A percentile compares a stretch with the other conserved stretches of the same genome.
These are phyloP conservation scores for Eira barbara DNA, from an alignment of 2,113 vertebrate species.

Conservation along the genomic window DNA sequence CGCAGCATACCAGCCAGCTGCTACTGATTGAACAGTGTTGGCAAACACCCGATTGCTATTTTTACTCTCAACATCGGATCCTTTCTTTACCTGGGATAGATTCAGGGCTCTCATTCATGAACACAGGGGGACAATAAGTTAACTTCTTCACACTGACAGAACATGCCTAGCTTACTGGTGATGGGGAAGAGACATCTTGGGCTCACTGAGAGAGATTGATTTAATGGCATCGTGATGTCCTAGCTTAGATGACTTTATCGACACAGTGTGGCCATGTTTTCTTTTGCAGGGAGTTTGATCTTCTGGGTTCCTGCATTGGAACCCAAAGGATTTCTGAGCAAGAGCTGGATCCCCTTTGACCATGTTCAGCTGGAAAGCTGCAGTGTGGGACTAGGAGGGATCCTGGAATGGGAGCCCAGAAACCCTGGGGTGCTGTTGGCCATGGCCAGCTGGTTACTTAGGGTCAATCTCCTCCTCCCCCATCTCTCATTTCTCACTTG, in stretches of 20 bases:
- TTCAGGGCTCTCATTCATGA: background rate
- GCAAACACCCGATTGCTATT: background rate
- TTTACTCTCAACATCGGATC: background rate
- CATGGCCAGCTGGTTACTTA: background rate
- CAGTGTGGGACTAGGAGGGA: background rate
- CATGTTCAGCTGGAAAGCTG: background rate
- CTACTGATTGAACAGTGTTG: background rate
- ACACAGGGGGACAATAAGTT: background rate
- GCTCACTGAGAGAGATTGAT: background rate
- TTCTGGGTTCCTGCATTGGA: background rate
- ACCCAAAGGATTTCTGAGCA: background rate
- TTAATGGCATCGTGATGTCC: background rate
- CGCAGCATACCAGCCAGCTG: background rate
- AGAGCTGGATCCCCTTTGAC: background rate
- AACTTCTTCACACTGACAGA: background rate
- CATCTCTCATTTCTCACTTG: background rate
- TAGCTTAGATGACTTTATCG: background rate
- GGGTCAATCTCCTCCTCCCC: background rate
- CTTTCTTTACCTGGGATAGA: background rate
- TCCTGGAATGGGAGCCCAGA: background rate
- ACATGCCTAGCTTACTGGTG: background rate
- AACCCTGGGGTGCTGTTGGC: background rate
- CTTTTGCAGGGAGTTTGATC: background rate
- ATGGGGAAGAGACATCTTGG: background rate
- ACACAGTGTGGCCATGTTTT: background rate